A percentile compares a stretch with the other conserved stretches of the same genome.
phyloP scores from a whole-genome alignment of 1,140 invertebrate genomes.

The Pachyrhynchus sulphureomaculatus region DNA sequence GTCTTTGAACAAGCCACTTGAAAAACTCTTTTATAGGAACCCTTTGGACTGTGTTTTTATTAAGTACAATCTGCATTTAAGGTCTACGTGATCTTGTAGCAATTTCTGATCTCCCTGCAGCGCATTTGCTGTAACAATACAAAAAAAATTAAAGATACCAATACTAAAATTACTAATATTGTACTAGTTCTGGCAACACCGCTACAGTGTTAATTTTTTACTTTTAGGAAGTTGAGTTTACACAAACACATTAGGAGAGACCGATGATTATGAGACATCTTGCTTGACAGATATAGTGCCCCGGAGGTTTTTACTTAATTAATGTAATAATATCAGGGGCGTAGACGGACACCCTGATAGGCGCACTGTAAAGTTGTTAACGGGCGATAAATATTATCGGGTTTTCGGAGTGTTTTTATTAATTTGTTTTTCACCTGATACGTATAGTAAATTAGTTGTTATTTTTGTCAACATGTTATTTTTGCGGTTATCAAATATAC shows the following conservation, averaged over 20 bases:
- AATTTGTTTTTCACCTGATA: neutral
- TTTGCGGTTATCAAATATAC: too few species aligned
- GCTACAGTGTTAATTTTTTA: neutral
- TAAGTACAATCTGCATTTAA: too few species aligned
- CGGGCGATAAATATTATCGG: neutral
- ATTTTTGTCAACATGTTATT: too few species aligned
- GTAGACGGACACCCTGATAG: conserved; percentile 1
- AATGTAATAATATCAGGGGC: conserved; percentile 27
- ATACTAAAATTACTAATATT: too few species aligned
- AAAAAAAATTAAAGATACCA: too few species aligned
- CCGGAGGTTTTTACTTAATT: conserved; percentile 17
- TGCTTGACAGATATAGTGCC: conserved; percentile 22
- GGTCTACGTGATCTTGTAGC: too few species aligned
- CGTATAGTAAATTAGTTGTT: too few species aligned
- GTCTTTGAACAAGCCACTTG: too few species aligned
- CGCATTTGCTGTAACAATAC: too few species aligned
- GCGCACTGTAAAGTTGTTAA: neutral
- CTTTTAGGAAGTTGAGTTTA: conserved; percentile 5
- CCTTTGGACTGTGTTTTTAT: too few species aligned
- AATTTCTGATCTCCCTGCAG: too few species aligned
- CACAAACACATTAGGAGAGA: conserved; percentile 13
- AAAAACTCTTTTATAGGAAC: too few species aligned
- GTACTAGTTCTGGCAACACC: neutral
- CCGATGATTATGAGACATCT: conserved; percentile 17
- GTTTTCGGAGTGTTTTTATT: neutral